Conservation (phyloP, 2,113 vertebrate genomes). For the Pterocles burchelli region DNA sequence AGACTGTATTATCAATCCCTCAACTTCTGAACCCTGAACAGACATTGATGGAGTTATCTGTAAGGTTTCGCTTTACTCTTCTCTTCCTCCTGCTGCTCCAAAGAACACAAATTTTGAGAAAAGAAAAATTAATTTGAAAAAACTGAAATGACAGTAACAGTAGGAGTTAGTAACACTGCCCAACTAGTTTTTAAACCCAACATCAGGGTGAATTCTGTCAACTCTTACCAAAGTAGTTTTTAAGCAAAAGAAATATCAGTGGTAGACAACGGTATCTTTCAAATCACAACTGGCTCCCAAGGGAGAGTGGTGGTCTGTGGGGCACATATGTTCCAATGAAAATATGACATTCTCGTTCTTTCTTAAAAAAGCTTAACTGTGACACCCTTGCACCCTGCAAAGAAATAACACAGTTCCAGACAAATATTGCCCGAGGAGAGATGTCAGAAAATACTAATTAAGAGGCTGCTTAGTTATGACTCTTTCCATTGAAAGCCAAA, state of each 20-base stretch:
- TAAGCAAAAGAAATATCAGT: not conserved
- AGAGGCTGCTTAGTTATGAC: not conserved
- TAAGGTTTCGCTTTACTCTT: not conserved
- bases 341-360: not conserved
- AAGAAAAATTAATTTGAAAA: not conserved
- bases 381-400: not conserved
- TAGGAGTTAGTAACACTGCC: not conserved
- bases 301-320: not conserved
- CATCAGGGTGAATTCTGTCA: not conserved
- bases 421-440: not conserved
- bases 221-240: not conserved
- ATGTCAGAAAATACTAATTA: constrained; percentile 20
- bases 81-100: not conserved
- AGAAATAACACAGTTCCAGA: not conserved
- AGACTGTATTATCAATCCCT: not conserved
- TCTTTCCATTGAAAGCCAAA: not conserved
- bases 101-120: not conserved
- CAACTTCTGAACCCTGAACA: not conserved
- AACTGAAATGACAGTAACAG: not conserved
- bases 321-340: not conserved
- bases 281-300: not conserved
- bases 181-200: not conserved
- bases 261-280: not conserved
- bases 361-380: not conserved
- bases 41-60: not conserved